Evolutionary conservation across 1,140 invertebrate genomes (phyloP).

Genomic region (Psix sp.): DNA sequence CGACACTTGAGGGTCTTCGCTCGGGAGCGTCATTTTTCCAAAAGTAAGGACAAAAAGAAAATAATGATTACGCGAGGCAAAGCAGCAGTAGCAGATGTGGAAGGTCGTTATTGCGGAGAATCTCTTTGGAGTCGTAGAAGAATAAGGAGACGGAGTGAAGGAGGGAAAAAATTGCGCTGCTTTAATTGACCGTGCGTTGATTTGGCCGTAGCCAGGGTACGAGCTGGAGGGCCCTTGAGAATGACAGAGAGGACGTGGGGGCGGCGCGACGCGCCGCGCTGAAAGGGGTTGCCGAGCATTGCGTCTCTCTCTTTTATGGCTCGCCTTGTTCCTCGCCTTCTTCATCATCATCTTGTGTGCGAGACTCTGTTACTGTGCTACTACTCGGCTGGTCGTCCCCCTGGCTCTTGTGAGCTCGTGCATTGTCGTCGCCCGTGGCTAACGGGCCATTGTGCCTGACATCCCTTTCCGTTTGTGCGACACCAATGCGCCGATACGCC

Average conservation of each 20-base stretch:
- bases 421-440: slow-evolving; percentile 70
- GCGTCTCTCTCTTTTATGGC: neutral
- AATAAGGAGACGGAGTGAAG: slow-evolving; percentile 12
- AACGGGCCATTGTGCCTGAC: slow-evolving; percentile 69
- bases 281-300: slow-evolving; percentile 34
- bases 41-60: neutral
- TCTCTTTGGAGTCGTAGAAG: slow-evolving; percentile 42
- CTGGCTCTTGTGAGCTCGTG: slow-evolving; percentile 55
- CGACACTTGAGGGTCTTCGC: slow-evolving; percentile 1
- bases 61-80: slow-evolving; percentile 43
- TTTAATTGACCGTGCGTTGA: slow-evolving; percentile 72
- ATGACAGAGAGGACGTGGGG: slow-evolving; percentile 47
- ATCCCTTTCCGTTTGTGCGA: slow-evolving; percentile 60
- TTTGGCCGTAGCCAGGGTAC: slow-evolving; percentile 68
- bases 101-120: slow-evolving; percentile 44
- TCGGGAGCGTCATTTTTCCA: neutral
- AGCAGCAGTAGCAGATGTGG: slow-evolving; percentile 39
- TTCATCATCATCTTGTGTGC: slow-evolving; percentile 24
- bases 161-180: slow-evolving; percentile 59
- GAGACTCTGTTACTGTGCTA: slow-evolving; percentile 2
- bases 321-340: slow-evolving; percentile 18
- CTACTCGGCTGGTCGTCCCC: slow-evolving; percentile 21
- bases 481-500: slow-evolving; percentile 56
- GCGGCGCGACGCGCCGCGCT: slow-evolving; percentile 15
- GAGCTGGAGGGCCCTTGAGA: slow-evolving; percentile 59